Conservation (phyloP, 2,888 invertebrate genomes). For the Ormyrus nitidulus region DNA sequence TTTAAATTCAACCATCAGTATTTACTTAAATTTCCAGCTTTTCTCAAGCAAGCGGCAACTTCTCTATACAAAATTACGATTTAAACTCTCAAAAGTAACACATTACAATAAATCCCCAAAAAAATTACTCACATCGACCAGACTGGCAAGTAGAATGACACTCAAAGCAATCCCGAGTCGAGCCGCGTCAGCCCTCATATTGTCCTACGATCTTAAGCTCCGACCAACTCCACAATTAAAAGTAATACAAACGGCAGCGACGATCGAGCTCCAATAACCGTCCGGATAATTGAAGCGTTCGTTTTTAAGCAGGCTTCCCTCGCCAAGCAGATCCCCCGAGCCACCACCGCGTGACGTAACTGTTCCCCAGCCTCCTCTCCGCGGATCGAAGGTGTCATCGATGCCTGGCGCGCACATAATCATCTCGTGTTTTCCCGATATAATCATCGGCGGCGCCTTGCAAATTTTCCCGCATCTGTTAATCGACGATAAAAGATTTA, state of each 20-base stretch:
- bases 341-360: constrained; percentile 5
- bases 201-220: too few species aligned
- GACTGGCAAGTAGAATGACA: constrained; percentile 18
- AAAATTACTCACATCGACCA: constrained; percentile 56
- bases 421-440: constrained; percentile 42
- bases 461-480: constrained; percentile 8
- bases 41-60: too few species aligned
- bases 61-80: too few species aligned
- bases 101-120: too few species aligned
- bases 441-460: constrained; percentile 15
- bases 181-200: too few species aligned
- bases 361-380: constrained; percentile 15
- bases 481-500: constrained; percentile 15
- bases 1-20: too few species aligned
- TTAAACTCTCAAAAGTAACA: too few species aligned
- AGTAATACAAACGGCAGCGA: too few species aligned
- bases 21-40: too few species aligned
- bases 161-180: constrained; percentile 41
- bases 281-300: neutral
- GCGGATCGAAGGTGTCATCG: constrained; percentile 1
- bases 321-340: constrained; percentile 6
- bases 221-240: too few species aligned
- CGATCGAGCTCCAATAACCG: too few species aligned
- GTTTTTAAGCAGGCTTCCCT: constrained; percentile 44
- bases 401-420: constrained; percentile 9